Conservation (phyloP, 2,888 invertebrate species). For the Lypha dubia region DNA sequence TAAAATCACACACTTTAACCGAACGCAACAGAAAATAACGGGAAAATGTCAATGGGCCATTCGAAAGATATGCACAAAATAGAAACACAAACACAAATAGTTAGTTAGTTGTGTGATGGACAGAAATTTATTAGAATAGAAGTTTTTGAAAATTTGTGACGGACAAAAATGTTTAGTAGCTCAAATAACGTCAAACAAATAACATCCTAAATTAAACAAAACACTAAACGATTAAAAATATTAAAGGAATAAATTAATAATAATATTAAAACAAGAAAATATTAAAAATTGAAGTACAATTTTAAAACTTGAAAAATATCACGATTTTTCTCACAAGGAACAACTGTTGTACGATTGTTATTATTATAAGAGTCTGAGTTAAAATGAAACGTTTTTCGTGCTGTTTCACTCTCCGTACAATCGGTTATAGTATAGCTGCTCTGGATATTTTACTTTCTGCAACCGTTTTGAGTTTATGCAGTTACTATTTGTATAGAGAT, state of each 20-base stretch:
- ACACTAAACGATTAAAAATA: constrained; percentile 42
- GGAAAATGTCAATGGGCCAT: constrained; percentile 72
- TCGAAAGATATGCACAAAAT: constrained; percentile 27
- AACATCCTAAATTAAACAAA: constrained; percentile 58
- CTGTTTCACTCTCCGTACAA: constrained; percentile 77
- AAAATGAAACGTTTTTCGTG: constrained; percentile 79
- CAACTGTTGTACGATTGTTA: no score
- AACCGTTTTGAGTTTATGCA: constrained; percentile 76
- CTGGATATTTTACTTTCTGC: constrained; percentile 77
- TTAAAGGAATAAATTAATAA: constrained; percentile 2
- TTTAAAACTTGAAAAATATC: background rate
- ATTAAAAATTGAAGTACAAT: constrained; percentile 5
- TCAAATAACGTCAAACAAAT: constrained; percentile 67
- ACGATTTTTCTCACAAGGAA: background rate
- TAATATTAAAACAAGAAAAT: background rate
- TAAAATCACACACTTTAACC: constrained; percentile 38
- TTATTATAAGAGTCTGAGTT: background rate
- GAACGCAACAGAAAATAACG: constrained; percentile 42
- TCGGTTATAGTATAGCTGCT: constrained; percentile 78
- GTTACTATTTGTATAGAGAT: constrained; percentile 79
- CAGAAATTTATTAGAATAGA: constrained; percentile 61
- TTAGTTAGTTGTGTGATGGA: constrained; percentile 33
- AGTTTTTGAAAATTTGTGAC: constrained; percentile 61
- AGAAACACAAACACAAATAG: constrained; percentile 26
- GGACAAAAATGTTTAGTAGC: constrained; percentile 64